Evolutionary conservation across 2,113 vertebrate species (phyloP).

Genomic region (Peucedramus taeniatus): DNA sequence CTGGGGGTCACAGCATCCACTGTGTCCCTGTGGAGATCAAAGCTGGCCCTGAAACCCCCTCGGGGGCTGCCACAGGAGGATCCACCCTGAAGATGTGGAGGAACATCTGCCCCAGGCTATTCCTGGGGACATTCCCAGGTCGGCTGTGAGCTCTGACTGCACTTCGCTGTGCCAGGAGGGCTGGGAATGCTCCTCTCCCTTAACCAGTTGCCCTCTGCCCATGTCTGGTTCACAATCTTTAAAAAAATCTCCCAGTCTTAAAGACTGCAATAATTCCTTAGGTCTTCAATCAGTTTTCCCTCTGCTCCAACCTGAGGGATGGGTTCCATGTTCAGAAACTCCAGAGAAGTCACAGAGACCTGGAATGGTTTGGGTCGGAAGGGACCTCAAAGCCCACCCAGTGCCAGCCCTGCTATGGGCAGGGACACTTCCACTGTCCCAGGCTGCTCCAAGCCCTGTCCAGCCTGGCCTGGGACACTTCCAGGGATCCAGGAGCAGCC

Average conservation of each 20-base stretch:
- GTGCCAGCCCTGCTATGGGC: too few species aligned
- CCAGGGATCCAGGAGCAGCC: too few species aligned
- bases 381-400: too few species aligned
- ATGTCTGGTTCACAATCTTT: background rate
- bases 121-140: background rate
- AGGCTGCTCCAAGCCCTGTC: too few species aligned
- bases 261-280: background rate
- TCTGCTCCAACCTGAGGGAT: background rate
- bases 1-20: accelerated
- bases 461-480: too few species aligned
- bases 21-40: background rate
- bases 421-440: too few species aligned
- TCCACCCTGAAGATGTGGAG: accelerated
- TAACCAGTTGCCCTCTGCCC: background rate
- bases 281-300: background rate
- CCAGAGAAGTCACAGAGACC: too few species aligned
- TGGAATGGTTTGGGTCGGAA: too few species aligned
- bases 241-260: background rate
- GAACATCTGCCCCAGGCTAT: background rate
- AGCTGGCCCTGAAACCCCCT: background rate
- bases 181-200: background rate
- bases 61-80: background rate
- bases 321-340: too few species aligned
- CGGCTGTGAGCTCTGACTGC: background rate
- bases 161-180: too few species aligned